Evolutionary conservation across 30 jellyfish, hydroid and myxozoan species (phyloP), one percentile per base, ranked within the genome.

Genomic region (Pseudorhiza aurosa): DNA sequence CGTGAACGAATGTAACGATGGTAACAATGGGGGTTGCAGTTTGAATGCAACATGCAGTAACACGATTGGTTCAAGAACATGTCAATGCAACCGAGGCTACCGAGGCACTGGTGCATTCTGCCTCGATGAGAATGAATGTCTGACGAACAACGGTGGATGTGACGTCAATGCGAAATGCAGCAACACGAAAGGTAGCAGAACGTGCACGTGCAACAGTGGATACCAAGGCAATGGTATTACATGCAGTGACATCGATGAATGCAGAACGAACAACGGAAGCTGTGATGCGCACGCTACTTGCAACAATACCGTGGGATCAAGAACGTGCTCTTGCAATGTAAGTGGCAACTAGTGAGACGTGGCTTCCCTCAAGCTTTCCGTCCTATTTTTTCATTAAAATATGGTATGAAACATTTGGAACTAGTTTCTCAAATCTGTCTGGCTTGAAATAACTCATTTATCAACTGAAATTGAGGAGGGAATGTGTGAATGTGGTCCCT

Each of bases 161-260:
- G 43, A 29, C 29, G 47, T 8, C 45, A 31, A 33, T n/a, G 84
- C 84, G 8, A 18, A 18, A 0, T 72, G 86, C 35, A 5, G 21
- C 8, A 60, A 77, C n/a, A 58, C 65, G 9, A 18, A 10, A 9
- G 89, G 89, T 12, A 8, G 56, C 3, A 58, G 50, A 22, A 45
- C 21, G 17, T 77, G 89, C 72, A 42, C 55, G 3, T 77, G 89
- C 43, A 28, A 28, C 0, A n/a, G 26, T 45, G 89, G 89, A 29
- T 77, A 18, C 31, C 45, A 31, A 14, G 84, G 84, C 8, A 35
- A 70, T 49, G 84, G 84, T n/a, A 32, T 50, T 0, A 26, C 7
- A 24, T 70, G 84, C 37, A 40, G 12, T 22, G 96, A 85, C 64
- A n/a, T 36, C 6, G 51, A 85, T 72, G 96, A 85, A 42, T 85